Evolutionary conservation across 2,113 vertebrate species (phyloP), one percentile per base, ranked within the genome.

Genomic region (Sigmodon hispidus): DNA sequence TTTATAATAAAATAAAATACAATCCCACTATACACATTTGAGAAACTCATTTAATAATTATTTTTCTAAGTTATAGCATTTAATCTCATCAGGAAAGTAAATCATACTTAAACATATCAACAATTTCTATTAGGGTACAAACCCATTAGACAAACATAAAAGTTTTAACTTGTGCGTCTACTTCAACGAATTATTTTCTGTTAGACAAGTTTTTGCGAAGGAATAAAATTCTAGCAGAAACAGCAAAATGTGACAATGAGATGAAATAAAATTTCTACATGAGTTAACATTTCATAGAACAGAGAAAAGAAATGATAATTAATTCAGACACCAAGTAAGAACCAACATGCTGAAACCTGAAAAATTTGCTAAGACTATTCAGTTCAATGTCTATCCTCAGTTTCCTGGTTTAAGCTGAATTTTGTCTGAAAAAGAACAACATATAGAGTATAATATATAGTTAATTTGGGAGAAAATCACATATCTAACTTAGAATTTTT

Each of bases 261-360:
- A 90, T 94, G 86, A 0, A 80, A 95, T 97, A 90, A 59, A 93
- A 83, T 93, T 97, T 97, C 63, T 94, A 4, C 52, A 40, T 96
- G 75, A 75, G 96, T 61, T 95, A 93, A 36, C 80, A 96, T 94
- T 92, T 95, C 31, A 94, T 93, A 89, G 72, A 63, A 87, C 26
- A 94, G 81, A 34, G 96, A 97, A 97, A 87, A 63, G 17, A 94
- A 79, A 90, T 55, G 88, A 97, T 91, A 93, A 97, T 87, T 97
- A 95, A 97, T 94, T 97, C 96, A 96, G 67, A 43, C 92, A 96
- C 79, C 10, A 97, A 95, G 94, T 90, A 65, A 97, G 81, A 96
- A 94, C 7, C 21, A 93, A 89, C 48, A 76, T 3, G 52, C 24
- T 93, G 22, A 83, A 97, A 96, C 57, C 50, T 24, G 80, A 79